These are phyloP conservation scores for Athalia rosae DNA, from an alignment of 2,888 invertebrate species.

Conservation along the genomic window DNA sequence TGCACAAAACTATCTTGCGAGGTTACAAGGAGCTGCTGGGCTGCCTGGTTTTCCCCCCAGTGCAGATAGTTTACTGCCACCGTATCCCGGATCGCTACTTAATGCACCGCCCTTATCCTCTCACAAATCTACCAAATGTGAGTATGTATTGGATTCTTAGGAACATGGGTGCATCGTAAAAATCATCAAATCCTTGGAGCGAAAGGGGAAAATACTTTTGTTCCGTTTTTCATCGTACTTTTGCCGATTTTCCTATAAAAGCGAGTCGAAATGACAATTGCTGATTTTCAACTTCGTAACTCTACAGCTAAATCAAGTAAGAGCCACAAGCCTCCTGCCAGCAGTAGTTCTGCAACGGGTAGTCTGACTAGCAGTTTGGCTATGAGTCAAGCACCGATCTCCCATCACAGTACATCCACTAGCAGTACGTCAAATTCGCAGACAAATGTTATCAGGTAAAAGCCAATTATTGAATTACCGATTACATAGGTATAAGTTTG, in stretches of 20 bases:
- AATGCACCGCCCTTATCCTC: slow-evolving; percentile 74
- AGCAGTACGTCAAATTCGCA: slow-evolving; percentile 68
- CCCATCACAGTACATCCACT: slow-evolving; percentile 55
- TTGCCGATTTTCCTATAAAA: neutral
- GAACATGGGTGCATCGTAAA: no score
- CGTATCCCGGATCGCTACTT: slow-evolving; percentile 79
- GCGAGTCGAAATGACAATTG: no score
- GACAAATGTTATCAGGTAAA: slow-evolving; percentile 71
- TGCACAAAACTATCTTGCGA: slow-evolving; percentile 90
- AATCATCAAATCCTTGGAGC: no score
- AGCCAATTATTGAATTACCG: neutral
- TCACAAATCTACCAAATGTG: slow-evolving; percentile 73
- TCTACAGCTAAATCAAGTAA: slow-evolving; percentile 70
- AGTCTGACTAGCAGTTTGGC: slow-evolving; percentile 63
- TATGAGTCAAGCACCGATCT: slow-evolving; percentile 56
- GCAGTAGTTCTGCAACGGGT: slow-evolving; percentile 52
- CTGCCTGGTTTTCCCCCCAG: slow-evolving; percentile 82
- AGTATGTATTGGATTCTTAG: slow-evolving; percentile 52
- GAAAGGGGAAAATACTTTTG: neutral
- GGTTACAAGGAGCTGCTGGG: slow-evolving; percentile 86
- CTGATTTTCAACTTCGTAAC: neutral
- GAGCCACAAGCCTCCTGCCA: slow-evolving; percentile 69
- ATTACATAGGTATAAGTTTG: neutral
- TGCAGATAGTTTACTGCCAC: slow-evolving; percentile 73
- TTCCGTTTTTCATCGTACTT: neutral